A percentile compares a stretch with the other conserved stretches of the same genome.
These are phyloP conservation scores for Periphyllus acericola DNA, from an alignment of 2,888 invertebrate genomes.

Conservation along the genomic window DNA sequence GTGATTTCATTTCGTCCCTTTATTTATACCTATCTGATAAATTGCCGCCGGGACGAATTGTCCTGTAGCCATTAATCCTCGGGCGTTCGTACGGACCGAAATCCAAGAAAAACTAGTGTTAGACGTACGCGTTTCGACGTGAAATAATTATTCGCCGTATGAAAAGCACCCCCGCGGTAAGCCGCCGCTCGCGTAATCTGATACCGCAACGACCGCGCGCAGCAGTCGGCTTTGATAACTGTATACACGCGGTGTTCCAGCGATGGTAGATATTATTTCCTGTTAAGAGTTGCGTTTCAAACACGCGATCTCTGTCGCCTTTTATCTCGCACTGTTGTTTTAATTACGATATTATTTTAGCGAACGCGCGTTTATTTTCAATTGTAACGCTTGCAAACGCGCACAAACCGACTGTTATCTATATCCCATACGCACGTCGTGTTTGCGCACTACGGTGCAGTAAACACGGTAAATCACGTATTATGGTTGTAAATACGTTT, in stretches of 20 bases:
- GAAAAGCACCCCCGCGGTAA: slow-evolving; percentile 35
- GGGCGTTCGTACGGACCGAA: background rate
- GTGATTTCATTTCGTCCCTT: background rate
- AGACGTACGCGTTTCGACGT: background rate
- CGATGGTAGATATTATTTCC: background rate
- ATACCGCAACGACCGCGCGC: slow-evolving; percentile 24
- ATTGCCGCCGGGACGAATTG: background rate
- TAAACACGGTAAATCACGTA: too few species aligned
- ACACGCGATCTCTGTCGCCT: slow-evolving; percentile 7
- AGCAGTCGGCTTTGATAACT: slow-evolving; percentile 22
- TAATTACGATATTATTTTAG: slow-evolving; percentile 4
- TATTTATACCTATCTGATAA: background rate
- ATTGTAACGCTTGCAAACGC: too few species aligned
- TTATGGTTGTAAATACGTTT: too few species aligned
- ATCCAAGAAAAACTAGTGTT: background rate
- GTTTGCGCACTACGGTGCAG: background rate
- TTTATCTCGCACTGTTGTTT: background rate
- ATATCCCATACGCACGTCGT: background rate
- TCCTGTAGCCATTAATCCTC: slow-evolving; percentile 33
- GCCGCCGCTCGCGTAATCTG: slow-evolving; percentile 28
- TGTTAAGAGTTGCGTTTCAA: slow-evolving; percentile 9
- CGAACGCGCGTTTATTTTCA: background rate
- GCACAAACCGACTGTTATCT: too few species aligned
- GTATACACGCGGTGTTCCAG: background rate
- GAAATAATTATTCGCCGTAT: slow-evolving; percentile 37